Evolutionary conservation across 1,140 invertebrate genomes (phyloP), one percentile per base, ranked within the genome.

Genomic region (Trissolcus basalis): DNA sequence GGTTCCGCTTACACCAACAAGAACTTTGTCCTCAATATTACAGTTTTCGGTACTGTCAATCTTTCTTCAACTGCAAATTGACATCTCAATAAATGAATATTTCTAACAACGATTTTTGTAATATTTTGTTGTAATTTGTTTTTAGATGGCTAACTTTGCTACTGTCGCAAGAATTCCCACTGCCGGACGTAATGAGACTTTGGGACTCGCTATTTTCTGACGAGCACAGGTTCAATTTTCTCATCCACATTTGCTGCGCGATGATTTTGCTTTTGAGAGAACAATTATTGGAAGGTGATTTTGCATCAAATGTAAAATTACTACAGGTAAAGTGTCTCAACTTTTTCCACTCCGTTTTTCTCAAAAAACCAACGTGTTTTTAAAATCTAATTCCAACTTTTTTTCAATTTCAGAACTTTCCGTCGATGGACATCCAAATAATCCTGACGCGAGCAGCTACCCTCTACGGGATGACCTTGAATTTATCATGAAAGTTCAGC

Each of bases 131-230:
- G n/a, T n/a, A n/a, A n/a, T n/a, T n/a, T n/a, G n/a, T n/a, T n/a
- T 69, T 49, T 33, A 95, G 96, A 83, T 99, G 98, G 98, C 90
- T 99, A 11, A 98, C 97, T 0, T 88, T 99, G n/a, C 86, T 99
- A 15, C 89, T 99, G 1, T 98, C 97, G 14, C 98, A 99, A 91
- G 98, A 99, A 88, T 99, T 99, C 89, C 94, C 96, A 32, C 89
- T 99, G 61, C 98, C 98, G 0, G 97, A 98, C 89, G 96, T 98
- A 0, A 92, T 98, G 79, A 91, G 97, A 77, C 94, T 99, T 78
- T 99, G 97, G 97, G 97, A 99, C 87, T 96, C 96, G 0, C 85
- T 99, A 13, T 96, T 99, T 88, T 92, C 96, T 0, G 97, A 98
- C 88, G 89, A 93, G 61, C 91, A 94, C 47, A 91, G 97, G 80